Conservation (phyloP, 1,140 invertebrate genomes). For the Drosophila ohnishii region DNA sequence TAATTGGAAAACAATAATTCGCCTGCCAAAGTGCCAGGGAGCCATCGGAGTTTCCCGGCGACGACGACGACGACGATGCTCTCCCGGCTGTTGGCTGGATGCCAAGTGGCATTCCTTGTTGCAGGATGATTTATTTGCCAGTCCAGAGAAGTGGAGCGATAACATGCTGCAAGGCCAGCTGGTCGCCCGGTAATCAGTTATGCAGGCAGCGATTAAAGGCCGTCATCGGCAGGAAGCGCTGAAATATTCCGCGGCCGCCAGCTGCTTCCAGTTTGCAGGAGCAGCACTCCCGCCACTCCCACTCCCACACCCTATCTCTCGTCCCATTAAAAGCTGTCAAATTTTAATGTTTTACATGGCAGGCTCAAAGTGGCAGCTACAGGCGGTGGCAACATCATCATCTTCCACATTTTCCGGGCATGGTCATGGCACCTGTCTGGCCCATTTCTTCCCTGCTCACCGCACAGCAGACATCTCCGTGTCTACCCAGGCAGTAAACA, state of each 20-base stretch:
- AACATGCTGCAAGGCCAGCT: constrained; percentile 44
- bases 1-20: constrained; percentile 83
- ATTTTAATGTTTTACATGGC: constrained; percentile 79
- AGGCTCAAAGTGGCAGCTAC: constrained; percentile 64
- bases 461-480: constrained; percentile 51
- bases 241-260: constrained; percentile 42
- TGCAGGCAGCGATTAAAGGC: constrained; percentile 72
- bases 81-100: constrained; percentile 32
- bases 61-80: constrained; percentile 3
- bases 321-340: constrained; percentile 75
- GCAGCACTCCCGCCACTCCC: not conserved
- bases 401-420: constrained; percentile 30
- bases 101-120: constrained; percentile 53
- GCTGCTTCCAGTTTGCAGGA: constrained; percentile 36
- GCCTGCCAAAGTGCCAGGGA: constrained; percentile 51
- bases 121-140: constrained; percentile 64
- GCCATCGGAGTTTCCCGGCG: constrained; percentile 1
- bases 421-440: constrained; percentile 65
- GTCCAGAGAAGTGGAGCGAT: constrained; percentile 19
- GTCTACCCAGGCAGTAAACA: constrained; percentile 60
- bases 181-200: constrained; percentile 48
- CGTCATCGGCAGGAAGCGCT: constrained; percentile 60
- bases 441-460: not conserved
- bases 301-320: not conserved
- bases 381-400: constrained; percentile 25